These are phyloP conservation scores for Ispidina picta DNA, from an alignment of 2,797 vertebrate species.

Conservation along the genomic window DNA sequence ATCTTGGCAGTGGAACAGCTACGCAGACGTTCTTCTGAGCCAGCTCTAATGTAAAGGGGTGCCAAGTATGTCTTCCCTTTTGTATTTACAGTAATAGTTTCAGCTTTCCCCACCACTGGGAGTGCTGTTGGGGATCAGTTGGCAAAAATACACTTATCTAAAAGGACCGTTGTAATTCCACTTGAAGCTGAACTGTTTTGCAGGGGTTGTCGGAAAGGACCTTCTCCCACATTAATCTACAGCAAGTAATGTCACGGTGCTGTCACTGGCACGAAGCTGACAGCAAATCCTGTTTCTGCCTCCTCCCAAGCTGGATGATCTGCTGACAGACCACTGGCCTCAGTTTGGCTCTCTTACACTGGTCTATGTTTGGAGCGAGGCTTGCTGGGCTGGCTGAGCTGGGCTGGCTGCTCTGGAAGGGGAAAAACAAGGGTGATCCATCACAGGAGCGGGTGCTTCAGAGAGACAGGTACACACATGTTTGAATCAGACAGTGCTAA, in stretches of 20 bases:
- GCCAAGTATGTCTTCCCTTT: constrained; percentile 71
- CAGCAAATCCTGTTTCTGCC: constrained; percentile 35
- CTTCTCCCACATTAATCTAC: constrained; percentile 61
- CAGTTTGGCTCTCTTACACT: background rate
- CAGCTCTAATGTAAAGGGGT: constrained; percentile 69
- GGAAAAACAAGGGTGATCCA: background rate
- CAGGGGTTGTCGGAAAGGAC: constrained; percentile 45
- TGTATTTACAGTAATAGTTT: constrained; percentile 69
- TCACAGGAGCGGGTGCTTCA: background rate
- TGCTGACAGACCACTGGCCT: constrained; percentile 52
- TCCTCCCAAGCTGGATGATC: constrained; percentile 25
- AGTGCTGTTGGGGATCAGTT: constrained; percentile 60
- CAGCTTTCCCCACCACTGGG: constrained; percentile 60
- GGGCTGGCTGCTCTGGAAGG: constrained; percentile 11
- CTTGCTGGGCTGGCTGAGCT: constrained; percentile 11
- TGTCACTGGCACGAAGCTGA: constrained; percentile 45
- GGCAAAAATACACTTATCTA: constrained; percentile 54
- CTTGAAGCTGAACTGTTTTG: constrained; percentile 48
- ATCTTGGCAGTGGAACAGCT: constrained; percentile 66
- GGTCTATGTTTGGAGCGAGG: constrained; percentile 1
- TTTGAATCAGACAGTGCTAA: background rate
- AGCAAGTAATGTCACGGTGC: background rate
- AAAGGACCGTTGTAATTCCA: constrained; percentile 55
- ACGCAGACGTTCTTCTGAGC: constrained; percentile 69
- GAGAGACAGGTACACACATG: background rate